These are phyloP conservation scores for Periophthalmus magnuspinnatus DNA, from an alignment of 2,797 vertebrate species.

Conservation along the genomic window DNA sequence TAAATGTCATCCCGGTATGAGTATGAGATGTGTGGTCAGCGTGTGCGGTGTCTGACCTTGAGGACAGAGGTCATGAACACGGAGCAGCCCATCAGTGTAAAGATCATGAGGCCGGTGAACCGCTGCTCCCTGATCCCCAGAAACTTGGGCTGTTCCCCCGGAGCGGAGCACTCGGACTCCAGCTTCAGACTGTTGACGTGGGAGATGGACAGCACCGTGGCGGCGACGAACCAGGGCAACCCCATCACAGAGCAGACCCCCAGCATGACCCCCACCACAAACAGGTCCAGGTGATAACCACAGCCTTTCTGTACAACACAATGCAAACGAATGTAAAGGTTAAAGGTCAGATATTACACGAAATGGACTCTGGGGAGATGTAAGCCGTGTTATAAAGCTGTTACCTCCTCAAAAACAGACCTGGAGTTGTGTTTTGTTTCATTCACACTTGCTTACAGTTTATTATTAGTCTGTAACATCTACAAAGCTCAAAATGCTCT, in stretches of 20 bases:
- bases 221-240: conserved; percentile 97
- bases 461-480: no score
- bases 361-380: no score
- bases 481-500: no score
- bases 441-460: no score
- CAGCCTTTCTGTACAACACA: conserved; percentile 89
- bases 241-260: conserved; percentile 98
- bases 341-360: no score
- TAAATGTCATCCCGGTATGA: no score
- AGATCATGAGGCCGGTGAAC: conserved; percentile 99
- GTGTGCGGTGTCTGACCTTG: conserved; percentile 79
- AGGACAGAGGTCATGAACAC: conserved; percentile 97
- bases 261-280: conserved; percentile 96
- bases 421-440: no score
- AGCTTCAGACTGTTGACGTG: conserved; percentile 98
- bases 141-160: conserved; percentile 98
- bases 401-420: no score
- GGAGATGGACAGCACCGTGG: conserved; percentile 97
- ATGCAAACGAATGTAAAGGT: background rate
- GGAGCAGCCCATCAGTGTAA: conserved; percentile 96
- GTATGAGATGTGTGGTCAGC: no score
- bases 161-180: conserved; percentile 97
- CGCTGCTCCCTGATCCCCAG: conserved; percentile 96
- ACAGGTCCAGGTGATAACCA: conserved; percentile 95
- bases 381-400: no score